Evolutionary conservation across 1,140 invertebrate genomes (phyloP), one percentile per base, ranked within the genome.

Genomic region (Neomicropteryx cornuta): DNA sequence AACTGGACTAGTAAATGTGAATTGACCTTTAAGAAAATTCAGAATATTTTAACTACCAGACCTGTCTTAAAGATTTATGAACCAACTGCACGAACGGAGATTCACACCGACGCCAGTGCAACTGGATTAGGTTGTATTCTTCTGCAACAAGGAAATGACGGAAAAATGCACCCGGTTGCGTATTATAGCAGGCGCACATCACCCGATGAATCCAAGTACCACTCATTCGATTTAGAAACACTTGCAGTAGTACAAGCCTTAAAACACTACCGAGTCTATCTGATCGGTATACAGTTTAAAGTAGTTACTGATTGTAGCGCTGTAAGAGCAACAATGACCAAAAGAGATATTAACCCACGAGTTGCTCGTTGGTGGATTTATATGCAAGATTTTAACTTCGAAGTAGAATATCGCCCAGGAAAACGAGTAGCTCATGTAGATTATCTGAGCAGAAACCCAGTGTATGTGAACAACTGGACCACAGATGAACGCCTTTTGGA

Each of bases 291-390:
- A 13, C 35, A 38, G 17, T 65, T 63, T 36, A 52, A 19, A 2
- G 40, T 66, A 0, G 39, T 62, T 17, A 60, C 55, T 0, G 60
- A 62, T 44, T 64, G 58, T 33, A 51, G 50, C 16, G 55, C 52
- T 0, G 38, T 62, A 0, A 52, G 52, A 18, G 27, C 43, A 14
- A 52, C 49, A 6, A 21, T 45, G 30, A 33, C 16, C 8, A 56
- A 53, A 31, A 57, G 51, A 44, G 50, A 56, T 35, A 33, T 59
- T 10, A 17, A 43, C 14, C 45, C 49, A 2, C 36, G 48, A 16
- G 46, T 46, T 27, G 46, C 42, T 20, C 33, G 47, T 6, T 60
- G 55, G 54, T 49, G 53, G 48, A 40, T 56, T 6, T 48, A 50
- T 36, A 24, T 57, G 13, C 42, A 58, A 33, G 46, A 52, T 20